These are phyloP conservation scores for Epinotia nisella DNA, from an alignment of 2,888 invertebrate species.

Conservation along the genomic window DNA sequence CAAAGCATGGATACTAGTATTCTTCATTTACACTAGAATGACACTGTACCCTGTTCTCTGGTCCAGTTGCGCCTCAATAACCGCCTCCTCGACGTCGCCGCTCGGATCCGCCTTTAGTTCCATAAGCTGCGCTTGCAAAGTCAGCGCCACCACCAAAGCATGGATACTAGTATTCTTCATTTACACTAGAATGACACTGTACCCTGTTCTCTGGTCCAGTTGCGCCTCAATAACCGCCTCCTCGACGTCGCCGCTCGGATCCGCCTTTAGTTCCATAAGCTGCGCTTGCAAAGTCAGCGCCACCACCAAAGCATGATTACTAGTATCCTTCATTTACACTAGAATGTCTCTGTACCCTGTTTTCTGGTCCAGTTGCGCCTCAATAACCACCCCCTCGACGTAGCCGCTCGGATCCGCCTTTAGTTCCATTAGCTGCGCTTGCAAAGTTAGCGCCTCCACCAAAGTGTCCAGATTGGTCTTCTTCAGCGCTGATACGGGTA, in stretches of 20 bases:
- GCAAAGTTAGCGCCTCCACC: slow-evolving; percentile 92
- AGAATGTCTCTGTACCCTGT: slow-evolving; percentile 83
- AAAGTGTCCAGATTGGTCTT: slow-evolving; percentile 90
- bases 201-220: slow-evolving; percentile 88
- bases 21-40: slow-evolving; percentile 71
- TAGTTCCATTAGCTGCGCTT: slow-evolving; percentile 95
- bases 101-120: slow-evolving; percentile 90
- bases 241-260: slow-evolving; percentile 93
- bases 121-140: slow-evolving; percentile 93
- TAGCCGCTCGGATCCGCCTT: slow-evolving; percentile 92
- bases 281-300: slow-evolving; percentile 93
- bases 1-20: slow-evolving; percentile 89
- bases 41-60: slow-evolving; percentile 85
- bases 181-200: slow-evolving; percentile 56
- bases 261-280: slow-evolving; percentile 93
- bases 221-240: slow-evolving; percentile 96
- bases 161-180: slow-evolving; percentile 89
- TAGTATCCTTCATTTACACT: slow-evolving; percentile 85
- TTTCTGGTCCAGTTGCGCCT: slow-evolving; percentile 89
- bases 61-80: slow-evolving; percentile 93
- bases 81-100: slow-evolving; percentile 94
- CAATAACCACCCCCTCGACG: slow-evolving; percentile 96
- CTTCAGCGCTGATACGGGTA: slow-evolving; percentile 96
- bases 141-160: slow-evolving; percentile 92
- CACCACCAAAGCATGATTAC: slow-evolving; percentile 91